These are phyloP conservation scores for Cnemophilus loriae DNA, from an alignment of 2,113 vertebrate species.

Conservation along the genomic window DNA sequence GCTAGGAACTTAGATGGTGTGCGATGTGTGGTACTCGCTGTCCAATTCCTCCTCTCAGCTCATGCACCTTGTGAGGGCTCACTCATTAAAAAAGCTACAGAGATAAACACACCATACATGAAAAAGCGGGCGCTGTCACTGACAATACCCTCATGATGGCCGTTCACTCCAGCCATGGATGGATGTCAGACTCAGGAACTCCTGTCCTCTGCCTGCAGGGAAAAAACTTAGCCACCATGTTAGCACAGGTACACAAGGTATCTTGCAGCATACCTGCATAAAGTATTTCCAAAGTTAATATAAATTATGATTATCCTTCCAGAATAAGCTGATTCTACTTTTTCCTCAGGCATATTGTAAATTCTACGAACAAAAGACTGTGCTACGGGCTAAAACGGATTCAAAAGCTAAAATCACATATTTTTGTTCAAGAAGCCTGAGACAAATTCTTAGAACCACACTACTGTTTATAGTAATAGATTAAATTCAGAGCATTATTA, in stretches of 20 bases:
- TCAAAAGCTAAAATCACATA: neutral
- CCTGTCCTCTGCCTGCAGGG: neutral
- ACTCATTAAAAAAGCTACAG: neutral
- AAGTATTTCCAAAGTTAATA: neutral
- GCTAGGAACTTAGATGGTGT: fast-evolving
- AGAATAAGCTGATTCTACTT: neutral
- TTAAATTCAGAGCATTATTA: neutral
- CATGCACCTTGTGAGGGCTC: neutral
- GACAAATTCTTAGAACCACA: neutral
- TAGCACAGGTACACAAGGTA: neutral
- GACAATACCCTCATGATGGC: neutral
- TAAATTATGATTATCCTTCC: neutral
- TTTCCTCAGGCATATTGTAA: neutral
- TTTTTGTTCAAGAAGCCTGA: neutral
- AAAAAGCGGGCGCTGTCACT: neutral
- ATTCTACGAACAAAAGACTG: neutral
- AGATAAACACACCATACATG: neutral
- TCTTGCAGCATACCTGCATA: neutral
- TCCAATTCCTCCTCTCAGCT: neutral
- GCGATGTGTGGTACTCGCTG: neutral
- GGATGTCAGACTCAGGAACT: neutral
- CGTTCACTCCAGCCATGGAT: neutral
- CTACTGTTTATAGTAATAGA: neutral
- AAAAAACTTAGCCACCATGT: neutral
- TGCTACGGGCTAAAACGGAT: neutral